Evolutionary conservation across 2,888 invertebrate genomes (phyloP), one percentile per base, ranked within the genome.

Genomic region (Drosophila niveifrons): DNA sequence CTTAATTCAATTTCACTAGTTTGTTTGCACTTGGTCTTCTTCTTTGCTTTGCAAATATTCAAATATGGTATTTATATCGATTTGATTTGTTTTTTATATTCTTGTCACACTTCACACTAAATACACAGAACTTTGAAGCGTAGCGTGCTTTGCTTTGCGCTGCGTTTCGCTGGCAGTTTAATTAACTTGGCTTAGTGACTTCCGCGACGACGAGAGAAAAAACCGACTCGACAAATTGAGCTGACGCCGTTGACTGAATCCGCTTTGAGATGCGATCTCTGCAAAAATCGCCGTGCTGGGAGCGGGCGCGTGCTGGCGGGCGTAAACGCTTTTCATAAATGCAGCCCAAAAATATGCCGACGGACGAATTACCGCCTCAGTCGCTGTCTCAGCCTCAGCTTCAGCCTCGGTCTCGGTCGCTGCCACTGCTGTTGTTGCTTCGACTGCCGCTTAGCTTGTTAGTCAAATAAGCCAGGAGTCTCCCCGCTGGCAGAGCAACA

Each of bases 161-260:
- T 31, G 13, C 39, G 39, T 9, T 36, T 18, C 44, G 41, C 44
- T 17, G n/a, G 31, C 62, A 43, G 67, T 66, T 84, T 65, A 65
- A 74, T 75, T 75, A 51, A 61, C 52, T 58, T 70, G 43, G 66
- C 39, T 65, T 61, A 46, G 58, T 69, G 34, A 48, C 29, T 58
- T 62, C 31, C 72, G 74, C 72, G 66, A 34, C 81, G 77, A 75
- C 84, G 23, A 23, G 4, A 23, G 23, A 81, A 88, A 88, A 85
- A 66, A 56, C 36, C 87, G 81, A 89, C 90, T 90, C 85, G 78
- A 80, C 89, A 88, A 90, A 88, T 89, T 82, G 90, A 89, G 86
- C 83, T 90, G 89, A 83, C 82, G 86, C 86, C 86, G 88, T 80
- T 74, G 89, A 88, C 90, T 89, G 83, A 82, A 75, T 36, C 50